Percentiles rank a stretch among this genome's conserved stretches.
Evolutionary conservation across 2,797 vertebrate genomes (phyloP).

Genomic region (Hybognathus amarus): DNA sequence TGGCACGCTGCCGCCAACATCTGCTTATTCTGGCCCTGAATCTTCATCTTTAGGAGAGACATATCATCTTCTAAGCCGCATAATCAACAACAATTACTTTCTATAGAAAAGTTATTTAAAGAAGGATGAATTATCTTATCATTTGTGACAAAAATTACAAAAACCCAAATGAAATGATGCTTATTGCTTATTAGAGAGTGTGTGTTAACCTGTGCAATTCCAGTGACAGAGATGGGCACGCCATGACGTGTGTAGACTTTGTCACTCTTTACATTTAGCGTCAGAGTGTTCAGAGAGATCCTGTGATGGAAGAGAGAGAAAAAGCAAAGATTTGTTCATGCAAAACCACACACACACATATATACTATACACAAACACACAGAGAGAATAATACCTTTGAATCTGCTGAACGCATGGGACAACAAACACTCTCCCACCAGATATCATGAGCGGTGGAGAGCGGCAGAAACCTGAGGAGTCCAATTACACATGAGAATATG

Average conservation of each 20-base stretch:
- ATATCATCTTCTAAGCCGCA: background rate
- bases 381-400: constrained; percentile 76
- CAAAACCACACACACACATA: background rate
- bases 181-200: background rate
- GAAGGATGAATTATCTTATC: background rate
- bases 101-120: background rate
- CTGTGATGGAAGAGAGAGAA: constrained; percentile 63
- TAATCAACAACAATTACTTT: background rate
- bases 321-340: background rate
- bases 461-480: constrained; percentile 83
- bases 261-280: constrained; percentile 93
- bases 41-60: constrained; percentile 84
- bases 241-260: constrained; percentile 93
- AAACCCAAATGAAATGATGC: background rate
- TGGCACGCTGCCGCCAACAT: constrained; percentile 93
- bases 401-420: constrained; percentile 88
- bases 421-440: constrained; percentile 89
- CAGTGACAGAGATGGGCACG: constrained; percentile 91
- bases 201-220: constrained; percentile 87
- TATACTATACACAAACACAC: background rate
- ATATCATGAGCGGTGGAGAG: constrained; percentile 89
- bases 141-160: too few relatives aligned
- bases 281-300: constrained; percentile 92
- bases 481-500: background rate
- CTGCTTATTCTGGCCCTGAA: constrained; percentile 95